phyloP scores from a whole-genome alignment of 2,113 vertebrate genomes.

The Engraulis encrasicolus region DNA sequence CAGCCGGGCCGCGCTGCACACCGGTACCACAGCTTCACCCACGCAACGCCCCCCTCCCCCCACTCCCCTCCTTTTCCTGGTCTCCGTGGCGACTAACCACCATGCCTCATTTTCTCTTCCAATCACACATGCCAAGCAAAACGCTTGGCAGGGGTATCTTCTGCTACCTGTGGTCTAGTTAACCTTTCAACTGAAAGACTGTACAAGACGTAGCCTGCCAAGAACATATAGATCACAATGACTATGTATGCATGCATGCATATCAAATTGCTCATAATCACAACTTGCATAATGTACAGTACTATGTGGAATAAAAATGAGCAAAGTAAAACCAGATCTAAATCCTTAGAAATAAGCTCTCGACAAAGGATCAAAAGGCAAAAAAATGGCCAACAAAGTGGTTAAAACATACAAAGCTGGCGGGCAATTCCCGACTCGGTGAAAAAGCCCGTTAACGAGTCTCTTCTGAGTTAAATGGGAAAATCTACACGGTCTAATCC shows the following conservation, averaged over 20 bases:
- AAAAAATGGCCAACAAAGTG: background rate
- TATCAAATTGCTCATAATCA: no score
- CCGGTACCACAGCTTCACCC: constrained; percentile 5
- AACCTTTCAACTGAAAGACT: background rate
- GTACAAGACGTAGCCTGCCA: background rate
- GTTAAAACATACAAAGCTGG: background rate
- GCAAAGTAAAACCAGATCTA: no score
- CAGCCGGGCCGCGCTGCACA: background rate
- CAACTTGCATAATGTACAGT: no score
- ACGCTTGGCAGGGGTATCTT: background rate
- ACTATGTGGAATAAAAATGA: no score
- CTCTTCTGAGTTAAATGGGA: constrained; percentile 11
- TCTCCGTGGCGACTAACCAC: constrained; percentile 11
- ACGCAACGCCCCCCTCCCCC: background rate
- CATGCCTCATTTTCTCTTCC: background rate
- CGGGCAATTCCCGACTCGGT: background rate
- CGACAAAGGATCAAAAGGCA: background rate
- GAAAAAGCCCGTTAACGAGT: constrained; percentile 11
- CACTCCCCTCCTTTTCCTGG: background rate
- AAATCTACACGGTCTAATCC: constrained; percentile 33
- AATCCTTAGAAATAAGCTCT: background rate
- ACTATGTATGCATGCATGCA: no score
- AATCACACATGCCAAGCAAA: background rate
- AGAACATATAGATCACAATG: background rate
- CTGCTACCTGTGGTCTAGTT: constrained; percentile 1